Base-by-base conservation (phyloP, 2,797 vertebrate species). In the Triplophysa yarkandensis region DNA sequence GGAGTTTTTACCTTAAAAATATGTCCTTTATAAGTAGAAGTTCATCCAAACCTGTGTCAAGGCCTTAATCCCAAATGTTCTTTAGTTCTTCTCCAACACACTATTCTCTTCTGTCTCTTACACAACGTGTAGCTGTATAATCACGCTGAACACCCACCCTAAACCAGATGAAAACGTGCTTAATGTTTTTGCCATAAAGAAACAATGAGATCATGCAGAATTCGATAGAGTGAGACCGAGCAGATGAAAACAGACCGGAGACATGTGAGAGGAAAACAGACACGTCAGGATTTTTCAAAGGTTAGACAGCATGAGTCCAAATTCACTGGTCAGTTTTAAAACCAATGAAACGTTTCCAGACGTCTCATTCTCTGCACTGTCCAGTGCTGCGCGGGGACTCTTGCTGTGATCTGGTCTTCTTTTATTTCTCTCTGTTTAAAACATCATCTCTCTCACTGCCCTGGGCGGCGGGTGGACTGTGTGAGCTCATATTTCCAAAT, bases 341-440 rank as follows among this genome's bases (percentile, higher is more conserved):
- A 32, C n/a, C 55, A 50, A 75, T 68, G 48, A 68, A 68, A 67
- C 34, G 19, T 44, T 17, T 57, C 32, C 54, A 60, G 54, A 60
- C 54, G 13, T 58, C 52, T 74, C 19, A 30, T 17, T 74, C 41
- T 60, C 32, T 32, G 28, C 39, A 58, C 19, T 58, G 63, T 36
- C 54, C 50, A 57, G 19, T 57, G 39, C 39, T 27, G 21, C 46
- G 63, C 19, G 28, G 19, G n/a, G 30, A 74, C 39, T 60, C 34
- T 61, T 54, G 34, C 41, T 57, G 39, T 67, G 39, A 27, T 50
- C 54, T 61, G 41, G 66, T 67, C 39, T 16, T 27, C 32, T 60
- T 68, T 75, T 27, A 75, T 48, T 48, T 75, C 43, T 57, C 19
- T 74, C 64, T 75, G 72, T 67, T 75, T 58, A 75, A 75, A 6